Evolutionary conservation across 2,113 vertebrate species (phyloP).

Genomic region (Macrotis lagotis): DNA sequence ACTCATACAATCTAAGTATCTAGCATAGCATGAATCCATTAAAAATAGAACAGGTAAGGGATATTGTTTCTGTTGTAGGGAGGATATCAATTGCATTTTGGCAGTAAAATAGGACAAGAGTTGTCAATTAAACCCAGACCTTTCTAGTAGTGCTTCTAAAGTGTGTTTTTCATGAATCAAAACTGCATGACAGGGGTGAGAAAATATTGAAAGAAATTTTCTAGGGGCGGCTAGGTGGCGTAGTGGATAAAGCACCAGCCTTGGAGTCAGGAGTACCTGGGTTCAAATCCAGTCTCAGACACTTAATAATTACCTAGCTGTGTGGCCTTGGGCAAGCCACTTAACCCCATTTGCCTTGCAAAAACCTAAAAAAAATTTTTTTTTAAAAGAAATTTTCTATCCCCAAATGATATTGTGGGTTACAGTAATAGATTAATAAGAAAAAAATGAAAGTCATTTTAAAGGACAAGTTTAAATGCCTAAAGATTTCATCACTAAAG

Average conservation of each 20-base stretch:
- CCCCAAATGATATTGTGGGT: not conserved
- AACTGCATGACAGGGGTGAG: not conserved
- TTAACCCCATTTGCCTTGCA: too few species aligned
- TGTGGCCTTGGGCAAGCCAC: too few species aligned
- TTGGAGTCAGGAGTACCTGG: too few species aligned
- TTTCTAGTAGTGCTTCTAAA: not conserved
- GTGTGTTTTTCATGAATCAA: not conserved
- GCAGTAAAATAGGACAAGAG: not conserved
- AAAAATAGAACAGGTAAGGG: not conserved
- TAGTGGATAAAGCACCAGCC: too few species aligned
- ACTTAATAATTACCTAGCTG: too few species aligned
- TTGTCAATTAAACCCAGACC: not conserved
- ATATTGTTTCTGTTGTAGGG: not conserved
- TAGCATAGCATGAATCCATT: too few species aligned
- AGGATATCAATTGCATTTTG: not conserved
- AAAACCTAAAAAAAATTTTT: not conserved
- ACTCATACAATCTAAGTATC: too few species aligned
- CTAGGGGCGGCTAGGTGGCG: too few species aligned
- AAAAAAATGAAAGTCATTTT: not conserved
- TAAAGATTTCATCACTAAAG: not conserved
- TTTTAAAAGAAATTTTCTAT: not conserved
- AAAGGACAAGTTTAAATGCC: not conserved
- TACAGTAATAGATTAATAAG: not conserved
- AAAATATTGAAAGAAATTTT: not conserved
- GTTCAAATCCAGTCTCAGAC: too few species aligned